Conservation (phyloP, 2,797 vertebrate genomes). For the Notolepis coatsorum region DNA sequence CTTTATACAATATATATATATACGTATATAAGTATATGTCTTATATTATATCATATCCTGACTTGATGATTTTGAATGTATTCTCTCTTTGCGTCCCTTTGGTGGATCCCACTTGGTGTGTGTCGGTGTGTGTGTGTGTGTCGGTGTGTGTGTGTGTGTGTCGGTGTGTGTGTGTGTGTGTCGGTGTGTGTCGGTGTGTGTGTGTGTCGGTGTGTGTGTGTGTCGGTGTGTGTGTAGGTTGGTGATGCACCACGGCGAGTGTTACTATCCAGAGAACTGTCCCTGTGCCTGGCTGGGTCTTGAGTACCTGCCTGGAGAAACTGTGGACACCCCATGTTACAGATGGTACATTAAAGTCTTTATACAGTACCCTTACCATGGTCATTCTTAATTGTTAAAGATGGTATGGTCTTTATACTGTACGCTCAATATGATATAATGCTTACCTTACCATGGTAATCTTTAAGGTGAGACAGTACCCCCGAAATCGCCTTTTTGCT, state of each 20-base stretch:
- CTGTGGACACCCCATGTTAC: conserved; percentile 93
- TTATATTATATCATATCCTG: background rate
- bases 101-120: conserved; percentile 20
- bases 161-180: conserved; percentile 38
- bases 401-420: too few relatives aligned
- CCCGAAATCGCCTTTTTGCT: too few relatives aligned
- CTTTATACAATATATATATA: too few relatives aligned
- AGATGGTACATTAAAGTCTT: conserved; percentile 88
- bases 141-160: too few relatives aligned
- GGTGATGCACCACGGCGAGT: conserved; percentile 85
- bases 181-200: conserved; percentile 75
- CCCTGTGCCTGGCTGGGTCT: conserved; percentile 96
- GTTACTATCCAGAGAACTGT: conserved; percentile 96
- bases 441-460: too few relatives aligned
- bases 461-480: too few relatives aligned
- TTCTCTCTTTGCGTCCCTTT: background rate
- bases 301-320: conserved; percentile 95
- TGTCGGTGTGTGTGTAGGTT: conserved; percentile 68
- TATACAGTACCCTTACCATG: background rate
- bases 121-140: too few relatives aligned
- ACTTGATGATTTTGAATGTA: background rate
- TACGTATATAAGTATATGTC: too few relatives aligned
- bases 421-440: too few relatives aligned
- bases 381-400: too few relatives aligned
- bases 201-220: too few relatives aligned